Evolutionary conservation across 1,140 invertebrate genomes (phyloP), one percentile per base, ranked within the genome.

Genomic region (Leguminivora glycinivorella): DNA sequence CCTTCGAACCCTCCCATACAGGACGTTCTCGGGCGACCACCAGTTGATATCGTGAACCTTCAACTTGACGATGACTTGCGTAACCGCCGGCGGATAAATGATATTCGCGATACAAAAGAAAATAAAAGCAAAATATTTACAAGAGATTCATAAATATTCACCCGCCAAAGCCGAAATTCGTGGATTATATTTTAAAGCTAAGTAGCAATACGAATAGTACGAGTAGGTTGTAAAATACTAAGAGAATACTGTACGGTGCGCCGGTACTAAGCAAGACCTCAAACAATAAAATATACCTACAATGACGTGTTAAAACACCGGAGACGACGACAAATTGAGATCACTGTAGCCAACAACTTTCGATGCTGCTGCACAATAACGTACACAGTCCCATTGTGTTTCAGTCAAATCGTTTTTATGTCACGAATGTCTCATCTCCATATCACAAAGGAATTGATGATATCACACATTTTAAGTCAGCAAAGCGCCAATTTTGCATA

Each of bases 1-100:
- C 88, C 89, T 89, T 88, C 88, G 87, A 82, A 76, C 75, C 80
- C 80, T 52, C 26, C 60, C 70, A 56, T 79, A 91, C 85, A 89
- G 88, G 85, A 40, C 83, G 89, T 70, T 70, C 63, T 22, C 14
- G 67, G 43, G 1, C 66, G 67, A 74, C 69, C 52, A 74, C 58
- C 31, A 40, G 40, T 66, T 67, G 70, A 70, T 70, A 74, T 71
- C 81, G 74, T 67, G 43, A 66, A 70, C 63, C 70, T 63, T 47
- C 60, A 56, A 71, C 74, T 67, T 56, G 31, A 25, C 12, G 47
- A 26, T 71, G 14, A 60, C 38, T 58, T 72, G 5, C 70, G 24
- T 43, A 43, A 70, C 69, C 66, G 52, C 67, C 68, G 60, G 34
- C 34, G 29, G 66, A 72, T 67, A 75, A 83, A 76, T 78, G 71